Base-by-base conservation (phyloP, 2,888 invertebrate species). In the Cheilosia urbana region DNA sequence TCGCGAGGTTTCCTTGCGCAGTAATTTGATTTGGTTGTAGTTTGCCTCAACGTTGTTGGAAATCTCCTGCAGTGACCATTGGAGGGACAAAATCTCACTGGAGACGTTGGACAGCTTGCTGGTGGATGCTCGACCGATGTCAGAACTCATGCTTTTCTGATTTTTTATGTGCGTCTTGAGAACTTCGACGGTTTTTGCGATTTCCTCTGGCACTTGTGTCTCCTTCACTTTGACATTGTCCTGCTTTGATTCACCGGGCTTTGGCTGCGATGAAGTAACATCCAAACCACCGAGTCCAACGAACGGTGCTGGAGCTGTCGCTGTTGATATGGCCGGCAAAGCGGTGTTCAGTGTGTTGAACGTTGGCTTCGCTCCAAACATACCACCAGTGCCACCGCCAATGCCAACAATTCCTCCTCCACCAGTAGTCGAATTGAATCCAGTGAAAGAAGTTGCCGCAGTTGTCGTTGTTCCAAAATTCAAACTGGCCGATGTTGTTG, bases 121-220 rank as follows among this genome's bases (percentile, higher is more conserved):
- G 0, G 91, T 93, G 0, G 94, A 94, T 0, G 94, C 95, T 71
- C 96, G 93, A 89, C 97, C 95, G 57, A 98, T 96, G 89, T 97
- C 97, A 0, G 97, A 97, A 82, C 96, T 95, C 42, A 96, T 93
- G 0, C 94, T 93, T 91, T 98, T 98, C 90, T 98, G 97, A 77
- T 96, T 95, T 92, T 97, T 97, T 0, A 98, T 96, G 91, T 96
- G 96, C 76, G 95, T 95, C 93, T 97, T 97, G 90, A 98, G 96
- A 2, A 94, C 93, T 77, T 97, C 96, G 30, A 98, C 96, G 0
- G 96, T 95, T 87, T 95, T 95, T 27, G 94, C 93, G 65, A 98
- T 94, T 92, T 96, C 96, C 89, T 96, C 96, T 0, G 97, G 97
- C 76, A 98, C 90, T 88, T 91, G 91, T 0, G 91, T 91, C 66